Base-by-base conservation (phyloP, 37 sponge, comb jelly and placozoan species). In the Beroe ovata region DNA sequence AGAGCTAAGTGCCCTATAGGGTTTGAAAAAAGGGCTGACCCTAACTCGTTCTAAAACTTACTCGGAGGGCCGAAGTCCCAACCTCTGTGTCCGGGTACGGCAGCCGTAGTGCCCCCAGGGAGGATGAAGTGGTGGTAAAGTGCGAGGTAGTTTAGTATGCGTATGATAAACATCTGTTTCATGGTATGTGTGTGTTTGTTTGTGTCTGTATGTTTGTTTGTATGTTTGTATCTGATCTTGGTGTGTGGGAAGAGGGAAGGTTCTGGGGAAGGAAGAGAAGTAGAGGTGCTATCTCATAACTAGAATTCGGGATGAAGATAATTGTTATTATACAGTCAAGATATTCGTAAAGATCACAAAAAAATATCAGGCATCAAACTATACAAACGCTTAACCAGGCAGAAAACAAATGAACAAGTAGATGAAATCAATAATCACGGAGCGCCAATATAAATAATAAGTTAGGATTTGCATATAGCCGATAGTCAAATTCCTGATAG, bases 51-150 rank as follows among this genome's bases (percentile, higher is more conserved):
- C 21, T 26, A 22, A 61, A 20, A 66, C 69, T 66, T 16, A 66
- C 69, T 66, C 36, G 33, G 69, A 30, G 69, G 69, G 3, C 69
- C 69, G 36, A 34, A 66, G 69, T 66, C 69, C 69, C 69, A 66
- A 4, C 32, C 69, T 6, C 69, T 25, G 32, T 30, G 29, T 8
- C 69, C 36, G 2, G 69, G 69, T 11, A 30, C 36, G 8, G 69
- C 33, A 34, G 69, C 69, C 6, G 54, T 16, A 16, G 54, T 11
- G 11, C 54, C 54, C 6, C 6, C 54, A 47, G 54, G 54, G 11
- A 47, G 6, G 54, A 47, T 16, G 11, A 47, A 47, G 11, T 47
- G 54, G 54, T 47, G 11, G 54, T 47, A 47, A 6, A 47, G 11
- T 11, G 54, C 54, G 11, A 47, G 11, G 54, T 47, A 47, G 54